Conservation (phyloP, 2,888 invertebrate genomes). For the Gymnosoma rotundatum region DNA sequence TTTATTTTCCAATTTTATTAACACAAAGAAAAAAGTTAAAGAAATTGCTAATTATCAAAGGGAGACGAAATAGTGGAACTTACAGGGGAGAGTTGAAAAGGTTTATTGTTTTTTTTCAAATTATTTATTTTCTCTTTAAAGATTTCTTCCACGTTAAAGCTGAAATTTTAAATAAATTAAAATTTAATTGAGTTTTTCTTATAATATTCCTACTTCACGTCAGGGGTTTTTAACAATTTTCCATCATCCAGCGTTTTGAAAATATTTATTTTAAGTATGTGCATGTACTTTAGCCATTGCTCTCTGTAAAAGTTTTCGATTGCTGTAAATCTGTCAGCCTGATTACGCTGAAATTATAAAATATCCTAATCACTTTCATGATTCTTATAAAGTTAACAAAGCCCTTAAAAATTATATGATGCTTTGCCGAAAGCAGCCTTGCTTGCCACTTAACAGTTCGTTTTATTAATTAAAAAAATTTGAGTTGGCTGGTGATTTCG, state of each 20-base stretch:
- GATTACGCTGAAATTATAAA: slow-evolving; percentile 71
- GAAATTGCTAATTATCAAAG: neutral
- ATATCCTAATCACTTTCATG: too few species aligned
- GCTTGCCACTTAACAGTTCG: too few species aligned
- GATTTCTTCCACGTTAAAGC: neutral
- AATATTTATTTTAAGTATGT: slow-evolving; percentile 83
- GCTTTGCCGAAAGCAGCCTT: too few species aligned
- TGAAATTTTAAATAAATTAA: neutral
- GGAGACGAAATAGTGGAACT: neutral
- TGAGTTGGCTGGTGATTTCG: too few species aligned
- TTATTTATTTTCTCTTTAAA: neutral
- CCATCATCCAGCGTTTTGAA: neutral
- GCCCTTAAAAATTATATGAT: too few species aligned
- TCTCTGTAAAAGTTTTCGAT: slow-evolving; percentile 89
- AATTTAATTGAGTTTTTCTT: neutral
- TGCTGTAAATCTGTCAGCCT: slow-evolving; percentile 84
- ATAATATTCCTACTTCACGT: neutral
- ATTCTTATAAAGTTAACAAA: too few species aligned
- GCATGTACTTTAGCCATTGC: slow-evolving; percentile 87
- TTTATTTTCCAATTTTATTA: neutral
- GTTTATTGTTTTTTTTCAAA: neutral
- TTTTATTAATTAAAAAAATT: too few species aligned
- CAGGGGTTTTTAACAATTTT: neutral
- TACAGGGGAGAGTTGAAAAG: neutral
- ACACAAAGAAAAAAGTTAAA: neutral